Evolutionary conservation across 2,797 vertebrate genomes (phyloP).

Genomic region (Acanthiza pusilla): DNA sequence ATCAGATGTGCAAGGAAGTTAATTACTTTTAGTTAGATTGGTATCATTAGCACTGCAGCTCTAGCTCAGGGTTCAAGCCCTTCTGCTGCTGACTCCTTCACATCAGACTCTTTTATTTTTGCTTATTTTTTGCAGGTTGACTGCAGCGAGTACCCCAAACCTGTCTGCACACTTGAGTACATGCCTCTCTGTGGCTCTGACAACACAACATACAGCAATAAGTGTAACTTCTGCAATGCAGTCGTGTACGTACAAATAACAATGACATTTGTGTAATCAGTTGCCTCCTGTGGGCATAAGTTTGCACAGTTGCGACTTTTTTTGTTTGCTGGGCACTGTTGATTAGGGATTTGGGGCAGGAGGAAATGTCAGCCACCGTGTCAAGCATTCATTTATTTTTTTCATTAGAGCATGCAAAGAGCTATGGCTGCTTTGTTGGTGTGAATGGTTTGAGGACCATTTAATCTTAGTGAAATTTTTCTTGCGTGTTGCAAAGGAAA

Average conservation of each 20-base stretch:
- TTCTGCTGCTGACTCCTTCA: neutral
- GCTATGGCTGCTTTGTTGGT: neutral
- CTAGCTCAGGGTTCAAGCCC: neutral
- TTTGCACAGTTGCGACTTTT: neutral
- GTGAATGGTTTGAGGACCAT: neutral
- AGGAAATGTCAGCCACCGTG: neutral
- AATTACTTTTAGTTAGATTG: slow-evolving; percentile 7
- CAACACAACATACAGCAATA: slow-evolving; percentile 14
- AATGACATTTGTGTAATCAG: neutral
- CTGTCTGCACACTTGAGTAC: neutral
- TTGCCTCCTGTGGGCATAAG: neutral
- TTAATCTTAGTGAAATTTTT: neutral
- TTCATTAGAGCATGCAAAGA: neutral
- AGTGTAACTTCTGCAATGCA: slow-evolving; percentile 35
- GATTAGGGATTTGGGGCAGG: neutral
- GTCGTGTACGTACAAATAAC: neutral
- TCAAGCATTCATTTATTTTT: neutral
- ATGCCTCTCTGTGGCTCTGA: slow-evolving; percentile 53
- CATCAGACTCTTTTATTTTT: neutral
- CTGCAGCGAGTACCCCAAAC: slow-evolving; percentile 42
- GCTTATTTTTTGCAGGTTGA: slow-evolving; percentile 9
- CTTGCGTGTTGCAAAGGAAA: neutral
- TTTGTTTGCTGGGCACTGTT: neutral
- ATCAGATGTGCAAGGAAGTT: slow-evolving; percentile 17
- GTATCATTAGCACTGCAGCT: neutral